phyloP scores from a whole-genome alignment of 2,888 invertebrate species.

The Lysandra bellargus region DNA sequence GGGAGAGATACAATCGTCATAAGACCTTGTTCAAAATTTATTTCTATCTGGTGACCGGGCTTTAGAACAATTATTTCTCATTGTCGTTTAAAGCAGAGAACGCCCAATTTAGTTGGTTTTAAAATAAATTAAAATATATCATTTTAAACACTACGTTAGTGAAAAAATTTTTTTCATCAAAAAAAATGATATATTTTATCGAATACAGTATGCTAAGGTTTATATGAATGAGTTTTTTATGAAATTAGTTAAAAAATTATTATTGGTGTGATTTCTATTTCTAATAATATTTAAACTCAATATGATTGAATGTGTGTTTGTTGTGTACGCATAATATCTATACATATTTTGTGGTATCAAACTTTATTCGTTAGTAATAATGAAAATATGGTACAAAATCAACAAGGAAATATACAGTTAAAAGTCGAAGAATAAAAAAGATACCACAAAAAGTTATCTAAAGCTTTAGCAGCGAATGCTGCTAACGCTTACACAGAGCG shows the following conservation, averaged over 20 bases:
- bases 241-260: background rate
- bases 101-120: background rate
- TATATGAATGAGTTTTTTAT: constrained; percentile 3
- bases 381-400: background rate
- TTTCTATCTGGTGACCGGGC: too few relatives aligned
- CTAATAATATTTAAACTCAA: background rate
- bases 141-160: background rate
- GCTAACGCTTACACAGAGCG: background rate
- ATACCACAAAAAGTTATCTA: background rate
- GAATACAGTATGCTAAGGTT: background rate
- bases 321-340: background rate
- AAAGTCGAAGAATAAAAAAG: background rate
- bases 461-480: background rate
- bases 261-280: background rate
- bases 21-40: too few relatives aligned
- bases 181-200: background rate
- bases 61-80: background rate
- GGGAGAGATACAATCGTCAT: too few relatives aligned
- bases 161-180: background rate
- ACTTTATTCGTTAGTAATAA: background rate
- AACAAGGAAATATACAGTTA: background rate
- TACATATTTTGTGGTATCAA: background rate
- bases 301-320: background rate
- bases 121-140: background rate
- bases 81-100: background rate